Evolutionary conservation across 1,140 invertebrate species (phyloP), one percentile per base, ranked within the genome.

Genomic region (Drosophila arawakana): DNA sequence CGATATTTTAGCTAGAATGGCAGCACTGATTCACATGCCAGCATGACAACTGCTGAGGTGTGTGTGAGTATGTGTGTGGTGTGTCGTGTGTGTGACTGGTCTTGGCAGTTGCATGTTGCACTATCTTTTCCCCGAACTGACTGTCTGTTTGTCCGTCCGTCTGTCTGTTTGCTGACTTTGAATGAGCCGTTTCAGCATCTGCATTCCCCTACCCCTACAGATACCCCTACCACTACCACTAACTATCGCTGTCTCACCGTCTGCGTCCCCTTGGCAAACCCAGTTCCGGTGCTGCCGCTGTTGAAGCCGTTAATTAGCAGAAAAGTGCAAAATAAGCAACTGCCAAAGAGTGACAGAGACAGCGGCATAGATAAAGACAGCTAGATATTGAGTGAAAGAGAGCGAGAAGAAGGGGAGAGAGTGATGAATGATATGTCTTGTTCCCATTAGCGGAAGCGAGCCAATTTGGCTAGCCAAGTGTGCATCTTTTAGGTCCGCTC

Each of bases 111-210:
- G 81, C 81, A 84, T 86, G 80, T 80, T 85, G 73, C 79, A 88
- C 83, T 86, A 86, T 88, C 72, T 80, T 88, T 86, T 85, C 83
- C 79, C 83, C 82, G 81, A 85, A 85, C 82, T 79, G 60, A 34
- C 50, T 63, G 18, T 30, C 65, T 66, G 46, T 73, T 52, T 8
- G 57, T 73, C 59, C 4, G 8, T 18, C 15, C 30, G 47, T 61
- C 35, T 46, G n/a, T 69, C 74, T 69, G 55, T 50, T 60, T 57
- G 67, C 73, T 65, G 63, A 66, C 81, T 85, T 85, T 88, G 83
- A 82, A 86, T 86, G 82, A 69, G 72, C 47, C 74, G 30, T 43
- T 61, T 57, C 46, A 47, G 35, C 35, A 43, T 59, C 54, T 58
- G 34, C 13, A 60, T 68, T 46, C 21, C 21, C 18, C 37, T 18